Percentiles rank a stretch among this genome's conserved stretches.
phyloP scores from a whole-genome alignment of 2,797 vertebrate genomes.

The Enteromius viviparus region DNA sequence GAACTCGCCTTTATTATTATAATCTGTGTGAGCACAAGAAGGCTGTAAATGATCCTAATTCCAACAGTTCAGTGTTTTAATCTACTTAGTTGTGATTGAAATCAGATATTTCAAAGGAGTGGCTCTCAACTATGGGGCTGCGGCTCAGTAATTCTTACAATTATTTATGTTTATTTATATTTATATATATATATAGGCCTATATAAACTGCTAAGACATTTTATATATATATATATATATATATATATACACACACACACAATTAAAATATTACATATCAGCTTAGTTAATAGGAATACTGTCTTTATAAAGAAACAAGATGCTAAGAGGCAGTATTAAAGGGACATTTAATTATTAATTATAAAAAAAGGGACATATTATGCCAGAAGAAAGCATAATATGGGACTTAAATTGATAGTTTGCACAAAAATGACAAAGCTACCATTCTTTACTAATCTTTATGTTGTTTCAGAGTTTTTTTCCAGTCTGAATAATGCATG shows the following conservation, averaged over 20 bases:
- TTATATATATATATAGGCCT: no score
- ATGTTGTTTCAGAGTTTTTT: neutral
- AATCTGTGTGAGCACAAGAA: slow-evolving; percentile 23
- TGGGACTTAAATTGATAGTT: neutral
- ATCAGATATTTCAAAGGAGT: slow-evolving; percentile 29
- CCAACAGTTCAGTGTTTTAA: slow-evolving; percentile 39
- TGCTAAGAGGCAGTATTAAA: neutral
- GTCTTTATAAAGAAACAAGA: neutral
- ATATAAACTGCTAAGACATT: no score
- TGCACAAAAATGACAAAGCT: neutral
- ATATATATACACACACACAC: neutral
- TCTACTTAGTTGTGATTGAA: slow-evolving; percentile 24
- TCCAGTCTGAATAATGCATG: neutral
- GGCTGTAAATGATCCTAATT: slow-evolving; percentile 47
- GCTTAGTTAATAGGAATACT: neutral
- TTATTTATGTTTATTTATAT: no score
- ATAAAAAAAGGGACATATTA: no score
- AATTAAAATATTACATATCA: neutral
- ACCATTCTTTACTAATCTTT: neutral
- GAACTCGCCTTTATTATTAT: slow-evolving; percentile 12
- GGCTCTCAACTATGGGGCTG: neutral
- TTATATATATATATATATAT: neutral
- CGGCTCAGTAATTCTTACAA: neutral
- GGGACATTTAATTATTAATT: no score
- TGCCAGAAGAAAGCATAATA: no score